phyloP scores from a whole-genome alignment of 2,888 invertebrate genomes.

The Acleris cristana region DNA sequence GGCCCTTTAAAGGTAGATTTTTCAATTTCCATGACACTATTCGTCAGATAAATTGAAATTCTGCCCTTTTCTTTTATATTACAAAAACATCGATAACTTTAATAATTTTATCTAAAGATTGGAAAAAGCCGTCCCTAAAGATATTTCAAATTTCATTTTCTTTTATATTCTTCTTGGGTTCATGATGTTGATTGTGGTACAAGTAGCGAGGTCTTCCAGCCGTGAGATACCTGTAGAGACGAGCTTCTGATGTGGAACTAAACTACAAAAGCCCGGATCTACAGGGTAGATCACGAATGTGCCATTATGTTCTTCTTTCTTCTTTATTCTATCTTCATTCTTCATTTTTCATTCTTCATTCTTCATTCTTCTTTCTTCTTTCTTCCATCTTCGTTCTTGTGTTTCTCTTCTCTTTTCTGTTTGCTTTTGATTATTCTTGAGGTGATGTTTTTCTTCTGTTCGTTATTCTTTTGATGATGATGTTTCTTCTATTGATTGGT shows the following conservation, averaged over 20 bases:
- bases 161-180: constrained; percentile 39
- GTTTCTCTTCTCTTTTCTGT: constrained; percentile 19
- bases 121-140: too few relatives aligned
- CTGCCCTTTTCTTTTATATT: too few relatives aligned
- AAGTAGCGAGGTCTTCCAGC: constrained; percentile 93
- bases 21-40: too few relatives aligned
- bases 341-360: constrained; percentile 40
- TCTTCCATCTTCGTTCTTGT: too few relatives aligned
- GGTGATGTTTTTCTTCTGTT: too few relatives aligned
- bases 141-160: background rate
- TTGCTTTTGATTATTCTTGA: background rate
- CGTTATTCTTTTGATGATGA: too few relatives aligned
- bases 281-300: constrained; percentile 99
- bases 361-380: constrained; percentile 45
- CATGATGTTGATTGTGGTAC: constrained; percentile 39
- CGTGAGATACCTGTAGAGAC: constrained; percentile 99
- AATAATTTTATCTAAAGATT: too few relatives aligned
- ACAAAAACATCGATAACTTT: too few relatives aligned
- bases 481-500: too few relatives aligned
- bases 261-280: constrained; percentile 99
- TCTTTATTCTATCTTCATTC: constrained; percentile 53
- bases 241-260: constrained; percentile 97
- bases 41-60: too few relatives aligned
- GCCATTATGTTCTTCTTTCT: constrained; percentile 77
- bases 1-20: too few relatives aligned